Evolutionary conservation across 2,797 vertebrate species (phyloP).

Genomic region (Clarias platycephalus): DNA sequence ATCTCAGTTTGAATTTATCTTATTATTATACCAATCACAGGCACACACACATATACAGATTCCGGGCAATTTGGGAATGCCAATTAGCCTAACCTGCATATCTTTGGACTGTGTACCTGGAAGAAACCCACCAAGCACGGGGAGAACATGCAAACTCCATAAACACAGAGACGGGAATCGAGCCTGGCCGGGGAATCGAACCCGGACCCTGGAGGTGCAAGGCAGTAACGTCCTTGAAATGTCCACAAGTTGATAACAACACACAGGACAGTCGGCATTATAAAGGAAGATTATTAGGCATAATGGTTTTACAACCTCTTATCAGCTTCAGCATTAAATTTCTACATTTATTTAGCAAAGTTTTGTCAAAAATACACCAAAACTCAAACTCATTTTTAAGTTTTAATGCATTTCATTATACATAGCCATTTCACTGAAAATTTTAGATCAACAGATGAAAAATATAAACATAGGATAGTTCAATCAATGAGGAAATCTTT

Average conservation of each 20-base stretch:
- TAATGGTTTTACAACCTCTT: slow-evolving; percentile 30
- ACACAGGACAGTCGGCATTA: background rate
- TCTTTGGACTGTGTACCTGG: no score
- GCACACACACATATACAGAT: no score
- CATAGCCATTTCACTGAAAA: background rate
- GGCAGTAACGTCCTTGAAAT: background rate
- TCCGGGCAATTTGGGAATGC: no score
- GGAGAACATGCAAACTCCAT: no score
- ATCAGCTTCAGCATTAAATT: background rate
- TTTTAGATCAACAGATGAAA: background rate
- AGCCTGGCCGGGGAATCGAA: no score
- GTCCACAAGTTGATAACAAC: slow-evolving; percentile 6
- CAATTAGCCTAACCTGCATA: no score
- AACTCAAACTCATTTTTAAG: background rate
- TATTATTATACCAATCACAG: no score
- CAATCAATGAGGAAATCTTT: background rate
- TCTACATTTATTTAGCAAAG: background rate
- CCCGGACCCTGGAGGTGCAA: no score
- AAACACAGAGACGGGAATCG: no score
- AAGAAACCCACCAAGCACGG: no score
- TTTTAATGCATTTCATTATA: background rate
- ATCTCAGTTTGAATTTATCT: background rate
- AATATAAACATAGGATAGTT: background rate
- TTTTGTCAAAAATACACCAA: background rate
- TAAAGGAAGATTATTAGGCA: background rate